phyloP scores from a whole-genome alignment of 2,888 invertebrate genomes.

The Epistrophe eligans region DNA sequence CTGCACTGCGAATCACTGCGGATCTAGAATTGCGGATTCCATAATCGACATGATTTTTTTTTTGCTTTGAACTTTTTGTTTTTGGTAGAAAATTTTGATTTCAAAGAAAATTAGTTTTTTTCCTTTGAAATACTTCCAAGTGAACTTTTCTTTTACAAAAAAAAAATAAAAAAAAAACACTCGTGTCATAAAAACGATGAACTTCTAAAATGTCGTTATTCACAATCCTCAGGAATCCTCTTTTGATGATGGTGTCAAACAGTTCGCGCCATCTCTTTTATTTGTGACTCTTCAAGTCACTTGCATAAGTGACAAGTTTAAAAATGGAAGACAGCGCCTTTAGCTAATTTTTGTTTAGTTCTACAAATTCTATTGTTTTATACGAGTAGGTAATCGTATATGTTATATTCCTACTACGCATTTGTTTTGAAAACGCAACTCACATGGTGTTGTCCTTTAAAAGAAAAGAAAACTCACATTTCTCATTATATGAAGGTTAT shows the following conservation, averaged over 20 bases:
- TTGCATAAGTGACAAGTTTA: constrained; percentile 5
- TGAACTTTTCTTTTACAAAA: no score
- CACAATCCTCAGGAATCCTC: neutral
- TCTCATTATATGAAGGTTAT: constrained; percentile 17
- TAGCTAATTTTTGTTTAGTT: neutral
- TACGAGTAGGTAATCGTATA: neutral
- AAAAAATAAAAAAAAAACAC: no score
- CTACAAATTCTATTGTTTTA: neutral
- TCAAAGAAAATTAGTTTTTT: no score
- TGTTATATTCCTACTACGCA: neutral
- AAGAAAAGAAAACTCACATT: neutral
- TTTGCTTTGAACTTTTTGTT: no score
- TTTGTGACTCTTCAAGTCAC: neutral
- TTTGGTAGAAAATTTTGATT: no score
- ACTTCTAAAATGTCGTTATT: neutral
- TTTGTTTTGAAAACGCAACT: neutral
- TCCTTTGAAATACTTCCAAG: no score
- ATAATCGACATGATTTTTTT: no score
- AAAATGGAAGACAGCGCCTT: neutral
- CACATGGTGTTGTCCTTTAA: neutral
- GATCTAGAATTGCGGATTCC: no score
- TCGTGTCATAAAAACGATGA: neutral
- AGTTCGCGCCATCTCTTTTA: neutral
- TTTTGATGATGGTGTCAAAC: neutral
- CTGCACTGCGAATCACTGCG: no score